phyloP scores from a whole-genome alignment of 2,797 vertebrate genomes.

The Cottoperca gobio region DNA sequence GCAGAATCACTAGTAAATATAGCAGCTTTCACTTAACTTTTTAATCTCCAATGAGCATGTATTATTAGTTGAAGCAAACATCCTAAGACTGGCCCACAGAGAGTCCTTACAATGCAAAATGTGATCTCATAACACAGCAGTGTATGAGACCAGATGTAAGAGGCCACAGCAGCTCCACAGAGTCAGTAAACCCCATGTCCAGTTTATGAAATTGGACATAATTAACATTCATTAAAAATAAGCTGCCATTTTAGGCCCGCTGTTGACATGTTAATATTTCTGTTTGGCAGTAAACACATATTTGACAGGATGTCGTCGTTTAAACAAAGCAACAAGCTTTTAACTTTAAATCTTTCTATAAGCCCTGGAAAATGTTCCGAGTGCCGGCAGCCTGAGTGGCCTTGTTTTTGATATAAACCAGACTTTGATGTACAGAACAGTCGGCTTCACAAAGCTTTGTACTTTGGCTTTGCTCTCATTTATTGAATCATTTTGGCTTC shows the following conservation, averaged over 20 bases:
- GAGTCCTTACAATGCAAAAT: background rate
- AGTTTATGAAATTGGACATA: too few relatives aligned
- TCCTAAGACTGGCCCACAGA: background rate
- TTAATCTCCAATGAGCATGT: background rate
- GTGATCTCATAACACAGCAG: background rate
- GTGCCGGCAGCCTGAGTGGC: constrained; percentile 10
- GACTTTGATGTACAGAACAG: constrained; percentile 55
- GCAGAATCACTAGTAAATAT: background rate
- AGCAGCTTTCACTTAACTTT: background rate
- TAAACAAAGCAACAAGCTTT: constrained; percentile 11
- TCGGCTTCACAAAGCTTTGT: constrained; percentile 46
- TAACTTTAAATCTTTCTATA: background rate
- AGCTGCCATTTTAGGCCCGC: background rate
- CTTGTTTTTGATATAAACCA: constrained; percentile 46
- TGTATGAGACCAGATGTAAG: background rate
- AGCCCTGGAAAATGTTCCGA: constrained; percentile 24
- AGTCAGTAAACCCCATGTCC: background rate
- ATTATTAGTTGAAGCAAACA: background rate
- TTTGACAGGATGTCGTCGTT: constrained; percentile 9
- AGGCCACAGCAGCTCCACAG: background rate
- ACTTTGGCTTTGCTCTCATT: constrained; percentile 29
- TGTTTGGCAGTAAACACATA: background rate
- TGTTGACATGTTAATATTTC: background rate
- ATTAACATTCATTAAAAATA: background rate
- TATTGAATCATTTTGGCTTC: constrained; percentile 48